A percentile compares a stretch with the other conserved stretches of the same genome.
Conservation (phyloP, 30 jellyfish, hydroid and myxozoan species). For the Sanderia malayensis region DNA sequence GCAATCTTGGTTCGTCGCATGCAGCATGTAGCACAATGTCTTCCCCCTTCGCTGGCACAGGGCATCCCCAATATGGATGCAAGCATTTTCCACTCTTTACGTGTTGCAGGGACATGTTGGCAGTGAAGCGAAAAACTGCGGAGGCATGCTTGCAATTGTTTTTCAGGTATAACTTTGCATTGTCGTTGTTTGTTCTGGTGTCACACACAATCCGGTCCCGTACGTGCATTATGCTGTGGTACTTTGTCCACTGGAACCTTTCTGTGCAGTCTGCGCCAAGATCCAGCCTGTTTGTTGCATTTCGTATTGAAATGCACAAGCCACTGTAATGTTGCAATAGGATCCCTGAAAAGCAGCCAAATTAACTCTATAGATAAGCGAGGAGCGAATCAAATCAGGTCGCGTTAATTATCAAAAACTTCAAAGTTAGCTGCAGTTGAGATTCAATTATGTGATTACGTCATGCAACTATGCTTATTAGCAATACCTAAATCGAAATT, state of each 20-base stretch:
- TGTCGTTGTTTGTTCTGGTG: constrained; percentile 24
- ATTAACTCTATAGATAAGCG: too few relatives aligned
- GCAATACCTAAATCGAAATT: too few relatives aligned
- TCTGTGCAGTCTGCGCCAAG: constrained; percentile 31
- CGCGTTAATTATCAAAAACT: too few relatives aligned
- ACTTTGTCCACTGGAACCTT: constrained; percentile 17
- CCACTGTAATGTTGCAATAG: constrained; percentile 45
- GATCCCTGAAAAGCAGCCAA: constrained; percentile 42
- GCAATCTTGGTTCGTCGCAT: constrained; percentile 43
- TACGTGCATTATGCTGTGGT: constrained; percentile 26
- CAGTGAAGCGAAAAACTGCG: constrained; percentile 19
- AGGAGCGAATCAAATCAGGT: too few relatives aligned
- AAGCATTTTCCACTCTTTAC: constrained; percentile 44
- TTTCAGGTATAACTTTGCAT: constrained; percentile 30
- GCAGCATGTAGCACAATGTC: constrained; percentile 40
- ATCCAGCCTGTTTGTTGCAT: constrained; percentile 13
- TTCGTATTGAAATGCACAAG: constrained; percentile 33
- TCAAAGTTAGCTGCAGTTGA: too few relatives aligned
- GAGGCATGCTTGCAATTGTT: constrained; percentile 16
- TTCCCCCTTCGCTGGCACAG: constrained; percentile 51
- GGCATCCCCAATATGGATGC: constrained; percentile 74
- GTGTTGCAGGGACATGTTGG: constrained; percentile 48
- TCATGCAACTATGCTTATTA: too few relatives aligned
- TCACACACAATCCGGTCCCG: not conserved
- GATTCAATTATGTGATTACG: too few relatives aligned